A percentile compares a stretch with the other conserved stretches of the same genome.
Conservation (phyloP, 2,113 vertebrate genomes). For the Dipodomys merriami region DNA sequence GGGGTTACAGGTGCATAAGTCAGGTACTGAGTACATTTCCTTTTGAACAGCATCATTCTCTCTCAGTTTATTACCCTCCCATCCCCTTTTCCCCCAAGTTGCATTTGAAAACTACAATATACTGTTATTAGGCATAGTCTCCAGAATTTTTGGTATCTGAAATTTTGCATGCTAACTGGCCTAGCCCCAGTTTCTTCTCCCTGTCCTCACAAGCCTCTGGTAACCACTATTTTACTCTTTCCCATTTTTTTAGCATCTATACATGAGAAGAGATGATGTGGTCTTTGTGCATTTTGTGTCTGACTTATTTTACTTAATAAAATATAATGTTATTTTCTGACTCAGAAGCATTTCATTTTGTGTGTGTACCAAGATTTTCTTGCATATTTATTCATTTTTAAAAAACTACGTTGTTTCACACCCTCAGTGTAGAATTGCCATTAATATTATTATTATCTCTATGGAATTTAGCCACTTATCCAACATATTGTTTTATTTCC, state of each 20-base stretch:
- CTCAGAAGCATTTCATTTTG: no score
- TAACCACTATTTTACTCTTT: neutral
- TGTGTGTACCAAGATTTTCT: no score
- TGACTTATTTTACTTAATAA: neutral
- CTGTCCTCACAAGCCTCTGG: no score
- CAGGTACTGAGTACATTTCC: no score
- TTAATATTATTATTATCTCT: neutral
- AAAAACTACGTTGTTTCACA: neutral
- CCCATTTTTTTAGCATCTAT: neutral
- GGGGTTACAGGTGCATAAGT: no score
- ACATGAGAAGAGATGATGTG: neutral
- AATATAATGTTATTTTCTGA: neutral
- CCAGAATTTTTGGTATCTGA: neutral
- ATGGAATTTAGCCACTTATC: neutral
- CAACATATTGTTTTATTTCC: neutral
- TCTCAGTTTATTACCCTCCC: no score
- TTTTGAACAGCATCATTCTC: no score
- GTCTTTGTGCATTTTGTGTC: neutral
- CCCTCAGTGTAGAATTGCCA: no score
- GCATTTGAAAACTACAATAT: no score
- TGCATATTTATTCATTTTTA: neutral
- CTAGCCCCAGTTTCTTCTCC: neutral
- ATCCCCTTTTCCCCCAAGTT: neutral
- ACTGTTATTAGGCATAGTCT: no score
- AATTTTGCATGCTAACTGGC: neutral